phyloP scores from a whole-genome alignment of 2,113 vertebrate genomes.

The Mesembrinibis cayennensis region DNA sequence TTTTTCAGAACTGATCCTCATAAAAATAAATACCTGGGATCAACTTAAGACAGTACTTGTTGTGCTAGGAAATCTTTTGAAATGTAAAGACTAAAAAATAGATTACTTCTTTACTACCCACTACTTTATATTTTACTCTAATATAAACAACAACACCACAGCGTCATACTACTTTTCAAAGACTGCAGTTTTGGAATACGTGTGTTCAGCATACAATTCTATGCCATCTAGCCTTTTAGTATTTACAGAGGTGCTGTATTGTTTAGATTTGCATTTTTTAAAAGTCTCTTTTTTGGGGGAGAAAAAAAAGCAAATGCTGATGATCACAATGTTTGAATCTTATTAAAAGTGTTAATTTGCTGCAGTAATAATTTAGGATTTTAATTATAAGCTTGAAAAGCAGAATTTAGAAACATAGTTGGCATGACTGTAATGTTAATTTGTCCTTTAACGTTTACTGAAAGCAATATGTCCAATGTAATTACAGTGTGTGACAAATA shows the following conservation, averaged over 20 bases:
- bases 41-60: not conserved
- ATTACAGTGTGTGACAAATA: slow-evolving; percentile 79
- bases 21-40: not conserved
- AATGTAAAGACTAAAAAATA: not conserved
- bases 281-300: not conserved
- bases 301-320: not conserved
- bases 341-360: slow-evolving; percentile 70
- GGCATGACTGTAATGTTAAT: slow-evolving; percentile 76
- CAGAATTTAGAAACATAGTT: slow-evolving; percentile 72
- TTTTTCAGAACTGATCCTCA: not conserved
- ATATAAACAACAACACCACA: not conserved
- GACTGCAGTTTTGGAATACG: not conserved
- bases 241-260: not conserved
- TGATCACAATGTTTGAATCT: slow-evolving; percentile 45
- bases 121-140: not conserved
- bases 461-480: slow-evolving; percentile 79
- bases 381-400: slow-evolving; percentile 75
- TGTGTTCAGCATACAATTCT: not conserved
- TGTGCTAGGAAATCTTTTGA: not conserved
- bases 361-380: slow-evolving; percentile 70
- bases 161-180: not conserved
- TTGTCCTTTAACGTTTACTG: slow-evolving; percentile 79
- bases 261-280: slow-evolving; percentile 15
- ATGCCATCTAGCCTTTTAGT: not conserved
- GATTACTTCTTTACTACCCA: not conserved